Evolutionary conservation across 2,113 vertebrate genomes (phyloP), one percentile per base, ranked within the genome.

Genomic region (Alethe diademata): DNA sequence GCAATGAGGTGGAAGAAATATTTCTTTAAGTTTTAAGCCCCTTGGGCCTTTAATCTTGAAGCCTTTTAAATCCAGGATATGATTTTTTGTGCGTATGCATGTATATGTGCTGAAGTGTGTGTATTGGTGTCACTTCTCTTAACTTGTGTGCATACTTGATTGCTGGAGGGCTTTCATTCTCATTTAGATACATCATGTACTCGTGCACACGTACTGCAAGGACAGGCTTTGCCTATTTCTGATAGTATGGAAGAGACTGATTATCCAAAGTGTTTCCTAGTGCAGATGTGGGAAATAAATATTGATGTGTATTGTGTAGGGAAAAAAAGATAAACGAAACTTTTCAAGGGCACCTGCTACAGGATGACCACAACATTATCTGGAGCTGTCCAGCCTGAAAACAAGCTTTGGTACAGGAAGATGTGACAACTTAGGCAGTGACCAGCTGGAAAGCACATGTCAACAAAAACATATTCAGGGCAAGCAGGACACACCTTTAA

Each of bases 21-120:
- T 82, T 69, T 98, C 98, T 94, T 99, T 98, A 61, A 98, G 97
- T 79, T 93, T 97, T 36, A 97, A 97, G 86, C 96, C 95, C 93
- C 81, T 86, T 95, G 87, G 93, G 94, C 92, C 81, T 96, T 88
- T 86, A 96, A 95, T 99, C 98, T 97, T 98, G 98, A 38, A 98
- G 98, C 69, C 96, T 98, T 97, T 98, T 99, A 94, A 99, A 98
- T 33, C 98, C 97, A 91, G 97, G 97, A 96, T 98, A 98, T 64
- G 98, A 98, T 88, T 88, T 96, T 95, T 89, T 96, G 92, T 95
- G 95, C 3, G 6, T 70, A 40, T 83, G 94, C 95, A 97, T 88
- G 78, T 92, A 40, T 94, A 96, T 96, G 78, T 93, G 92, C 75
- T 92, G 92, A 79, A 93, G 92, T 74, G 65, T 86, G 67, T 86